These are phyloP conservation scores for Megatriorchis doriae DNA, from an alignment of 2,113 vertebrate genomes.

Conservation along the genomic window DNA sequence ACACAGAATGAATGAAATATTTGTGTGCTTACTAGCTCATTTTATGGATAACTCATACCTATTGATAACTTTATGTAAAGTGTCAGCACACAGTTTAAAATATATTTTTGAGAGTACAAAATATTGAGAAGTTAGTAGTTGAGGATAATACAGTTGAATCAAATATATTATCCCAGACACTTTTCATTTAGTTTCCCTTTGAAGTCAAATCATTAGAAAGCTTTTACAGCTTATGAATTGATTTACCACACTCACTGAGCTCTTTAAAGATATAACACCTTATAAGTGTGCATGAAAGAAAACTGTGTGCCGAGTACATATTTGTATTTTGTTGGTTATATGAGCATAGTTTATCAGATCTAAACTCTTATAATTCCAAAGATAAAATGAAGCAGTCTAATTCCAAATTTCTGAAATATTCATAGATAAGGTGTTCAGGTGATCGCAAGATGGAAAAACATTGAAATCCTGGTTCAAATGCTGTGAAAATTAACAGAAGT, in stretches of 20 bases:
- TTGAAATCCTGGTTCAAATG: background rate
- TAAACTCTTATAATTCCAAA: background rate
- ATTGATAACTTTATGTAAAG: background rate
- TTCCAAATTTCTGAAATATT: background rate
- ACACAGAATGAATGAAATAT: background rate
- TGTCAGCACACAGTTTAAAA: background rate
- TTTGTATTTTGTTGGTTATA: background rate
- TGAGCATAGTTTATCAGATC: background rate
- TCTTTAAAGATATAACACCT: background rate
- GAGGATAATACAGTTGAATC: background rate
- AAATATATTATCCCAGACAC: background rate
- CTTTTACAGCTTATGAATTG: background rate
- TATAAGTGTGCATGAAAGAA: background rate
- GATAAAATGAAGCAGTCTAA: background rate
- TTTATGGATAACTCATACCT: background rate
- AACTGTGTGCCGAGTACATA: background rate
- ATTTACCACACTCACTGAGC: background rate
- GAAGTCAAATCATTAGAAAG: background rate
- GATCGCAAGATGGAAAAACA: background rate
- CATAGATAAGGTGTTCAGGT: background rate
- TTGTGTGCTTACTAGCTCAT: background rate
- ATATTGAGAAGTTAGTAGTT: background rate
- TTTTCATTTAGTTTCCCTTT: background rate
- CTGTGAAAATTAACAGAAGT: background rate
- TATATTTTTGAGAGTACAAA: background rate